Percentiles rank a stretch among this genome's conserved stretches.
Evolutionary conservation across 2,888 invertebrate species (phyloP).

Genomic region (Perizoma flavofasciatum): DNA sequence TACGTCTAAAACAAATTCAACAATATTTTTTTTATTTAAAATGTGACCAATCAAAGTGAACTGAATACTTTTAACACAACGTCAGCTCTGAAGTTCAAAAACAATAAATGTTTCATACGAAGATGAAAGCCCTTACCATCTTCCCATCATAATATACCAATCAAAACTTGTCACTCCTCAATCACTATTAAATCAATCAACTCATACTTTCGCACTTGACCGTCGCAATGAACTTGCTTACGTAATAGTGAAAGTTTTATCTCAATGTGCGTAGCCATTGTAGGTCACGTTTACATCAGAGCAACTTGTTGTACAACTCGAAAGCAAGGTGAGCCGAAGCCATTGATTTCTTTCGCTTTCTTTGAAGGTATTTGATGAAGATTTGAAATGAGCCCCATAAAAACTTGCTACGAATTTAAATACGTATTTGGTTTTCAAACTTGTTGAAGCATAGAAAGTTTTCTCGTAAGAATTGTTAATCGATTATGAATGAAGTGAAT

Average conservation of each 20-base stretch:
- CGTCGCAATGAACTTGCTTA: slow-evolving; percentile 46
- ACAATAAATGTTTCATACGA: neutral
- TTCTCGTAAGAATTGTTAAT: too few relatives aligned
- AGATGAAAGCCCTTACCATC: slow-evolving; percentile 1
- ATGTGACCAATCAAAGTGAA: too few relatives aligned
- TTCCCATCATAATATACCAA: slow-evolving; percentile 20
- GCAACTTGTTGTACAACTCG: slow-evolving; percentile 32
- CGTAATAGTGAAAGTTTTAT: slow-evolving; percentile 52
- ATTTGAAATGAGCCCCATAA: neutral
- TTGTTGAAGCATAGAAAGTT: too few relatives aligned
- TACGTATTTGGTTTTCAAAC: too few relatives aligned
- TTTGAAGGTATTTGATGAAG: slow-evolving; percentile 20
- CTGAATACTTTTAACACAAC: neutral
- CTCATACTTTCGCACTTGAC: slow-evolving; percentile 33
- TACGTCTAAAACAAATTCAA: too few relatives aligned
- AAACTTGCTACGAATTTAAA: too few relatives aligned
- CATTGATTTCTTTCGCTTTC: slow-evolving; percentile 35
- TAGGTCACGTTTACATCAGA: slow-evolving; percentile 39
- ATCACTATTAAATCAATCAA: slow-evolving; percentile 28
- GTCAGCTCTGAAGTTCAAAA: neutral
- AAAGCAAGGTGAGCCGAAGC: slow-evolving; percentile 34
- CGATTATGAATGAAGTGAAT: too few relatives aligned
- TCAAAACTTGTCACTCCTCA: slow-evolving; percentile 23
- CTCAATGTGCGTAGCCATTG: slow-evolving; percentile 28
- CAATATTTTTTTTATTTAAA: too few relatives aligned